Base-by-base conservation (phyloP, 1,140 invertebrate genomes). In the Bursaphelenchus mucronatus region DNA sequence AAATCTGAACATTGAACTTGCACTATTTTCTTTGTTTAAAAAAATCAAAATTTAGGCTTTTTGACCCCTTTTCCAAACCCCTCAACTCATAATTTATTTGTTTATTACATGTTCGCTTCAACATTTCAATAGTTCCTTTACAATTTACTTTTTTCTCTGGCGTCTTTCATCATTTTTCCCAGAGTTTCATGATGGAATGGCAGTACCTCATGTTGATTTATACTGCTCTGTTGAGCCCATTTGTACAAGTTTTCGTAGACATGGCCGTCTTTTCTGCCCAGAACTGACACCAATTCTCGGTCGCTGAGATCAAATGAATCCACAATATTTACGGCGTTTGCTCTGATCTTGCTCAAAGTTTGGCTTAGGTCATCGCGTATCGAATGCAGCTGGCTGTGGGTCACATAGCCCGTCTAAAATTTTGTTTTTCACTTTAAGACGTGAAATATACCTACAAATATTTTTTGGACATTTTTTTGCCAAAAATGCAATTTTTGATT, bases 221-320 rank as follows among this genome's bases (percentile, higher is more conserved):
- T 83, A 0, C 91, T 90, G 44, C 40, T 44, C 79, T 90, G 90
- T 75, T 88, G 86, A 0, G 91, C 90, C 75, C 89, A 91, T 55
- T 89, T 86, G 76, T 89, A 91, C 8, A 96, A 83, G 64, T 90
- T 87, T 76, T 91, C 87, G 81, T 95, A 96, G 1, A 93, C 92
- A 67, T 90, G 87, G 3, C 93, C 92, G 82, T 96, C 92, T 76
- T 88, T 92, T 9, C 88, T 86, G 0, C 93, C 92, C 3, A 95
- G 81, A 0, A 89, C 87, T 8, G 91, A 94, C 13, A 86, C 83
- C 9, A 95, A 82, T 47, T 91, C 86, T 69, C 88, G 86, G 81
- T 95, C 92, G 41, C 87, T 85, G 50, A 92, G 86, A 82, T 94
- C 91, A 75, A 94, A 95, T 7, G 89, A 87, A 81, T 95, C 92